Percentiles rank a stretch among this genome's conserved stretches.
Conservation (phyloP, 2,113 vertebrate species). For the Cranoglanis bouderius region DNA sequence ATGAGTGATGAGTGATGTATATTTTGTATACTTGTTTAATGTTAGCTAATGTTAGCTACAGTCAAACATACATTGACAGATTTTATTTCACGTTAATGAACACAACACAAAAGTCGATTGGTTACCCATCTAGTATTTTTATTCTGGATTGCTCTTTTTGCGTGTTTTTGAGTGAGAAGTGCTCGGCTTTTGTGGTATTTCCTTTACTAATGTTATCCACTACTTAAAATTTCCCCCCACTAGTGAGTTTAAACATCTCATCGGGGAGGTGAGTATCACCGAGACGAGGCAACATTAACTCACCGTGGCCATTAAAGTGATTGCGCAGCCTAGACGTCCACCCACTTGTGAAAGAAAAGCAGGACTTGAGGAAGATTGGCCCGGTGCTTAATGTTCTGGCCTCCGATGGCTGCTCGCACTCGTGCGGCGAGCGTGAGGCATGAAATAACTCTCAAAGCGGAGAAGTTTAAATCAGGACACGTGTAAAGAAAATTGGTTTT, state of each 20-base stretch:
- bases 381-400: conserved; percentile 24
- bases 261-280: background rate
- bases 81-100: too few relatives aligned
- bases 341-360: conserved; percentile 15
- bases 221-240: background rate
- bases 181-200: background rate
- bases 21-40: background rate
- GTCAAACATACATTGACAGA: background rate
- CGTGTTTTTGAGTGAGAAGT: background rate
- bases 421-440: background rate
- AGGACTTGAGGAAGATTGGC: conserved; percentile 26
- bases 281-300: background rate
- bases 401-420: conserved; percentile 4
- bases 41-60: background rate
- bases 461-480: conserved; percentile 35
- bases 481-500: conserved; percentile 41
- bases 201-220: background rate
- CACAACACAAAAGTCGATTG: too few relatives aligned
- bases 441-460: conserved; percentile 6
- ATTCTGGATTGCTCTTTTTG: background rate
- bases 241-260: conserved; percentile 6
- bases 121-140: background rate
- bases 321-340: background rate
- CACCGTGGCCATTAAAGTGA: conserved; percentile 21
- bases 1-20: too few relatives aligned